These are phyloP conservation scores for Patella depressa DNA, from an alignment of 2,888 invertebrate genomes.

Conservation along the genomic window DNA sequence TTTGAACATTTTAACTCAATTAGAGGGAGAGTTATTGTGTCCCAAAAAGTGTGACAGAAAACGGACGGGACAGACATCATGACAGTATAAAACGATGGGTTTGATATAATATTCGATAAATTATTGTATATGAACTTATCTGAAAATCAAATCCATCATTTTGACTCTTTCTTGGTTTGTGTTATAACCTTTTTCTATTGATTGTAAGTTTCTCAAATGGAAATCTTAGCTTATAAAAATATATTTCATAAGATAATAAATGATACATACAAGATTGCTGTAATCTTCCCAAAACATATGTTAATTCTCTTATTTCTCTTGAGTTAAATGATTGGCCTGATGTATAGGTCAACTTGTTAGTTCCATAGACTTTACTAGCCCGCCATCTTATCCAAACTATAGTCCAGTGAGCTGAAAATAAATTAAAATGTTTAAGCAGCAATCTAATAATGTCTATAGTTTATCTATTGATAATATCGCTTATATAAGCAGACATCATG, in stretches of 20 bases:
- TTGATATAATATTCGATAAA: too few species aligned
- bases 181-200: too few species aligned
- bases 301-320: constrained; percentile 39
- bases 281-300: constrained; percentile 40
- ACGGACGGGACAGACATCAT: too few species aligned
- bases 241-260: not conserved
- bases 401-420: constrained; percentile 23
- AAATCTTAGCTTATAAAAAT: not conserved
- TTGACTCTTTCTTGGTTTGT: too few species aligned
- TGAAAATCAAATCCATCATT: too few species aligned
- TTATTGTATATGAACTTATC: too few species aligned
- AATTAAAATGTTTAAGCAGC: not conserved
- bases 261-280: constrained; percentile 42
- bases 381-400: constrained; percentile 16
- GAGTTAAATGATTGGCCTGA: constrained; percentile 34
- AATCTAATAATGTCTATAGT: not conserved
- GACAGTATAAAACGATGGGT: too few species aligned
- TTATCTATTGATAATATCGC: not conserved
- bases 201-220: too few species aligned
- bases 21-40: too few species aligned
- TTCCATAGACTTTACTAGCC: constrained; percentile 28
- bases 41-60: too few species aligned
- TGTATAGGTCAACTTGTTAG: constrained; percentile 22
- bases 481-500: not conserved
- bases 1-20: too few species aligned